These are phyloP conservation scores for Syngnathoides biaculeatus DNA, from an alignment of 2,113 vertebrate species.

Conservation along the genomic window DNA sequence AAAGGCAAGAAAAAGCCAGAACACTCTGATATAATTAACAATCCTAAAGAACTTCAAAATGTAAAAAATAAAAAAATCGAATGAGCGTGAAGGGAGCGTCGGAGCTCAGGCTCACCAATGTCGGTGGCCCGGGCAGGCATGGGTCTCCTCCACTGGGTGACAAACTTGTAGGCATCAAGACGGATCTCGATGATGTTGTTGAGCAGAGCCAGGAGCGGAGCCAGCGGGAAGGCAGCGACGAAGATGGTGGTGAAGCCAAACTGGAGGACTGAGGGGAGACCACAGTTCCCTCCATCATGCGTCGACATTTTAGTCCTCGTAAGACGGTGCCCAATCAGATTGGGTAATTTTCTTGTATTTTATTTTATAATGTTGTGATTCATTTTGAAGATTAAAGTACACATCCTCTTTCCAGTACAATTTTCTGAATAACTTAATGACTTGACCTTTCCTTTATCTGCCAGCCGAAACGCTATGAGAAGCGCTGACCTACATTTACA, in stretches of 20 bases:
- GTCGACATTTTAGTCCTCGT: background rate
- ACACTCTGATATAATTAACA: conserved; percentile 3
- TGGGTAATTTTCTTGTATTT: too few relatives aligned
- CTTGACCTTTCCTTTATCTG: too few relatives aligned
- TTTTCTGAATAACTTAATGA: too few relatives aligned
- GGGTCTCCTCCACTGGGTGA: conserved; percentile 94
- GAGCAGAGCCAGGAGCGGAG: conserved; percentile 91
- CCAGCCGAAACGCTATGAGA: too few relatives aligned
- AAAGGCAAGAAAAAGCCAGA: background rate
- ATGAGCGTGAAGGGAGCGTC: background rate
- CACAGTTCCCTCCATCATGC: background rate
- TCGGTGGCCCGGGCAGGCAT: conserved; percentile 95
- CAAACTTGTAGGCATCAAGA: conserved; percentile 97
- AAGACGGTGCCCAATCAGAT: too few relatives aligned
- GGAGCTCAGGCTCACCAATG: conserved; percentile 79
- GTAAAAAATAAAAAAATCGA: conserved; percentile 22
- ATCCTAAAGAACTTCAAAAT: conserved; percentile 12
- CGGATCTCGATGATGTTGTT: conserved; percentile 99
- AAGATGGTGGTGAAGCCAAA: conserved; percentile 99
- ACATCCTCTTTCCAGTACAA: too few relatives aligned
- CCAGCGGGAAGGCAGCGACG: conserved; percentile 94
- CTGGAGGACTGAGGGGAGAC: conserved; percentile 82
- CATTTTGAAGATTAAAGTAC: too few relatives aligned
- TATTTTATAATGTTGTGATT: too few relatives aligned
- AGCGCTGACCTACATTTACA: too few relatives aligned